Conservation (phyloP, 2,113 vertebrate species). For the Heterotilapia buettikoferi region DNA sequence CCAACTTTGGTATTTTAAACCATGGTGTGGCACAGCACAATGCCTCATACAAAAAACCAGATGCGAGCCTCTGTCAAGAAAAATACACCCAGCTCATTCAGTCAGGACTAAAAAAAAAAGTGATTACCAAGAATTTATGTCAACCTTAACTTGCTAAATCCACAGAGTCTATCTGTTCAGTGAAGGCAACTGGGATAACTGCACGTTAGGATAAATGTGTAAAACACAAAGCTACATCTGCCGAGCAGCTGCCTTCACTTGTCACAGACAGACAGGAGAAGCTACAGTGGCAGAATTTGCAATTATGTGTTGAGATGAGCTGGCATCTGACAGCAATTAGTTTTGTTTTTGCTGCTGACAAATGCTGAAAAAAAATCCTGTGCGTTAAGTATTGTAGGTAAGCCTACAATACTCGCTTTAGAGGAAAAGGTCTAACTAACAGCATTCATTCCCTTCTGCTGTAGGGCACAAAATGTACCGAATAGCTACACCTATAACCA, state of each 20-base stretch:
- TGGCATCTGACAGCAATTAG: not conserved
- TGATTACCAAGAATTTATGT: not conserved
- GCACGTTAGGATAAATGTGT: not conserved
- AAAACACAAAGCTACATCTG: not conserved
- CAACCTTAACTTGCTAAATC: not conserved
- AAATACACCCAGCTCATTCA: not conserved
- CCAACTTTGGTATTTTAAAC: not conserved
- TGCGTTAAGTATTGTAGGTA: not conserved
- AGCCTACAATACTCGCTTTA: not conserved
- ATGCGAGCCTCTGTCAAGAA: not conserved
- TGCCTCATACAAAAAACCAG: not conserved
- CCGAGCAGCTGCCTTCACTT: not conserved
- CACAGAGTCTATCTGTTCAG: not conserved
- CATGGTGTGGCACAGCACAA: not conserved
- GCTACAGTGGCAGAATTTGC: not conserved
- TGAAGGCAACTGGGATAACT: not conserved
- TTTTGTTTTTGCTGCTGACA: not conserved
- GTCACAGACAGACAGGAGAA: not conserved
- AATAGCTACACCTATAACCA: not conserved
- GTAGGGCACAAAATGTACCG: conserved; percentile 25
- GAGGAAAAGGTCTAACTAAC: not conserved
- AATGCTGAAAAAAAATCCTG: not conserved
- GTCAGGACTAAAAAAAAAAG: not conserved
- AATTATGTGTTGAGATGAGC: not conserved
- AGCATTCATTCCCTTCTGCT: not conserved